Percentiles rank a stretch among this genome's conserved stretches.
Conservation (phyloP, 2,797 vertebrate genomes). For the Microctenopoma lineatum region DNA sequence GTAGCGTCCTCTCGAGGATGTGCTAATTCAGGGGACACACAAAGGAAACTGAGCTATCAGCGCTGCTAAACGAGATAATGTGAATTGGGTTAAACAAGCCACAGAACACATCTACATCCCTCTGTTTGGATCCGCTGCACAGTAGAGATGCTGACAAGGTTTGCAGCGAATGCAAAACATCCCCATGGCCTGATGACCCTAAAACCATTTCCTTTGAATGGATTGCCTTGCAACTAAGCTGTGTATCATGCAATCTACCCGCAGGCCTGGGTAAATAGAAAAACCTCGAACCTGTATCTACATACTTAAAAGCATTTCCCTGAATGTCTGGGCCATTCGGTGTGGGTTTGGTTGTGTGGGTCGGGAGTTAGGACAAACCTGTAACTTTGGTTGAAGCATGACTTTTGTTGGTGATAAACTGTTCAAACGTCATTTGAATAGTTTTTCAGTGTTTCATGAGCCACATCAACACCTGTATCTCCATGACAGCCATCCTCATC, state of each 20-base stretch:
- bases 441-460: background rate
- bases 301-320: conserved; percentile 16
- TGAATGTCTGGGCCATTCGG: conserved; percentile 7
- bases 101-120: conserved; percentile 44
- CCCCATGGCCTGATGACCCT: conserved; percentile 64
- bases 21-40: background rate
- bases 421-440: no score
- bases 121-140: conserved; percentile 55
- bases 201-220: conserved; percentile 62
- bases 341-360: conserved; percentile 6
- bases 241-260: conserved; percentile 32
- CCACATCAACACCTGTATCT: background rate
- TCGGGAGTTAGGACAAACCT: background rate
- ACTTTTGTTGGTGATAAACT: background rate
- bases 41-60: conserved; percentile 26
- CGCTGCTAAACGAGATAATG: conserved; percentile 21
- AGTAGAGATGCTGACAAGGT: conserved; percentile 55
- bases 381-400: background rate
- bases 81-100: conserved; percentile 52
- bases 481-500: background rate
- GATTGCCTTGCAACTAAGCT: conserved; percentile 51
- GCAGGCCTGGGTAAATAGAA: conserved; percentile 21
- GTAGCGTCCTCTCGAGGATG: conserved; percentile 15
- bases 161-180: conserved; percentile 60
- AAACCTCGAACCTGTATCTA: conserved; percentile 3